phyloP scores from a whole-genome alignment of 2,888 invertebrate species.

The Cryptus viduatorius region DNA sequence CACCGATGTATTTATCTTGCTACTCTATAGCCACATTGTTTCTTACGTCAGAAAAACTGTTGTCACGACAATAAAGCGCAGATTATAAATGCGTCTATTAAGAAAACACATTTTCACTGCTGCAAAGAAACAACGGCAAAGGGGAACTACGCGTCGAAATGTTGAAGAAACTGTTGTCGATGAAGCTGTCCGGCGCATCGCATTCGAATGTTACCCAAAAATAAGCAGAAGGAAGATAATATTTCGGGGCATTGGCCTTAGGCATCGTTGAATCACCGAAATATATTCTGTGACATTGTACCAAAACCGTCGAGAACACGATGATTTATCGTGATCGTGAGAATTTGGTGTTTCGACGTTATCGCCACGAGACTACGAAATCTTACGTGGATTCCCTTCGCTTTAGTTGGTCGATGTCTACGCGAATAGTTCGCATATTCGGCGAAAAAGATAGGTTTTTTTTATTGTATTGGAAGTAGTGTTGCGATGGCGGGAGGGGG shows the following conservation, averaged over 20 bases:
- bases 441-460: neutral
- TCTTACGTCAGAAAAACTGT: no score
- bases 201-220: neutral
- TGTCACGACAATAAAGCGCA: no score
- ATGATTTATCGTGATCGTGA: neutral
- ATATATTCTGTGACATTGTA: neutral
- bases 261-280: constrained; percentile 20
- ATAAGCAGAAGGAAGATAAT: neutral
- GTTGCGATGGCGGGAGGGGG: neutral
- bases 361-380: neutral
- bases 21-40: no score
- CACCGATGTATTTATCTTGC: no score
- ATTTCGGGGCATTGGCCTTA: constrained; percentile 19
- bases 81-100: neutral
- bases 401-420: neutral
- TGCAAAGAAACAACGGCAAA: neutral
- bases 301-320: neutral
- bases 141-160: neutral
- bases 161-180: neutral
- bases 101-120: neutral
- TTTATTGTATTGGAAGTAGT: neutral
- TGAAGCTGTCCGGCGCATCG: neutral
- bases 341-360: no score
- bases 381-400: neutral
- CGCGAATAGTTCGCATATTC: neutral